Evolutionary conservation across 2,888 invertebrate species (phyloP).

Genomic region (Agrotis exclamationis): DNA sequence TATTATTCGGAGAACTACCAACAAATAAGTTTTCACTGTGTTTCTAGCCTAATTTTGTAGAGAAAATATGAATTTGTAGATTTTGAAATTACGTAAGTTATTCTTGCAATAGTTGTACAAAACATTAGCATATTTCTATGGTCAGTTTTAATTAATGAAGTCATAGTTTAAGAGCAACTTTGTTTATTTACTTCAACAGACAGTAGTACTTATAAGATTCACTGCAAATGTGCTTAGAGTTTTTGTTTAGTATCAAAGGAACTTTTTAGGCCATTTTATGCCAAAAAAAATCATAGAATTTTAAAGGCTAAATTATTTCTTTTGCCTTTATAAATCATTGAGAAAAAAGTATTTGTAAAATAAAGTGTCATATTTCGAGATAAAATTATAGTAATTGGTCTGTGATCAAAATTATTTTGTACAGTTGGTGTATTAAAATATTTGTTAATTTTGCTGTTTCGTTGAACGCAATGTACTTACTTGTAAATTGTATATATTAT

Average conservation of each 20-base stretch:
- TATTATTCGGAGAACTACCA: not conserved
- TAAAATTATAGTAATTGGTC: conserved; percentile 62
- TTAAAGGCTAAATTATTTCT: not conserved
- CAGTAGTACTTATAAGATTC: conserved; percentile 27
- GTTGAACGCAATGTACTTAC: conserved; percentile 59
- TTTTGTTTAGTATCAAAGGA: conserved; percentile 7
- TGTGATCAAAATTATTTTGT: conserved; percentile 76
- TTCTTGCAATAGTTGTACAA: conserved; percentile 12
- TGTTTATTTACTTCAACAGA: conserved; percentile 16
- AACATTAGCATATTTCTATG: conserved; percentile 11
- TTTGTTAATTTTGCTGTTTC: conserved; percentile 50
- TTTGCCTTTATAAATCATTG: conserved; percentile 7
- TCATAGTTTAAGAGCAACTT: conserved; percentile 16
- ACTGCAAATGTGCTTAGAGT: conserved; percentile 14
- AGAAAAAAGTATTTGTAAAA: not conserved
- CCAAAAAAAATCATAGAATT: conserved; percentile 13
- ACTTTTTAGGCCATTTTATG: conserved; percentile 10
- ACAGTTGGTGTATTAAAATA: conserved; percentile 49
- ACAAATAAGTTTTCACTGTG: conserved; percentile 13
- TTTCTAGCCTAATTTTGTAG: conserved; percentile 15
- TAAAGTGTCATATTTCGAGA: conserved; percentile 43
- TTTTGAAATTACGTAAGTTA: conserved; percentile 24
- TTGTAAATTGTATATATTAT: conserved; percentile 64
- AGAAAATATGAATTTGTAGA: conserved; percentile 23
- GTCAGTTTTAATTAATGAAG: conserved; percentile 7